Evolutionary conservation across 2,797 vertebrate genomes (phyloP).

Genomic region (Cyclura pinguis): DNA sequence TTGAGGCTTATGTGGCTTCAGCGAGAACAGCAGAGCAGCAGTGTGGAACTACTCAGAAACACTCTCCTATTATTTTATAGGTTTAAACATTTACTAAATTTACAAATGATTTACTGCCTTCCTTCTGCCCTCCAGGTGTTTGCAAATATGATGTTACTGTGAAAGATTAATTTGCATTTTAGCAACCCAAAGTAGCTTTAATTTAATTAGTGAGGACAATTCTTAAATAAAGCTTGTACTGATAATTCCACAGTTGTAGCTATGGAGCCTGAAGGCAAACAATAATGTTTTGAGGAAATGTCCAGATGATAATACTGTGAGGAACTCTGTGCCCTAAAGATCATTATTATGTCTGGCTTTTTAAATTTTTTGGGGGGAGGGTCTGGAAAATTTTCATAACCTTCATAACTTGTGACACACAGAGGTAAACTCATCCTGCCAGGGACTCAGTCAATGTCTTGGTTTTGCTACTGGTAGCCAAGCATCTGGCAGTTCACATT

Average conservation of each 20-base stretch:
- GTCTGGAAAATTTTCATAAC: conserved; percentile 25
- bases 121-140: conserved; percentile 62
- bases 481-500: neutral
- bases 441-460: neutral
- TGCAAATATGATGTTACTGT: conserved; percentile 65
- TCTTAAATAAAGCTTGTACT: conserved; percentile 70
- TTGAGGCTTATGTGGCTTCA: conserved; percentile 36
- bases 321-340: conserved; percentile 42
- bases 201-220: conserved; percentile 74
- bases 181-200: conserved; percentile 66
- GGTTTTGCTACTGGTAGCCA: neutral
- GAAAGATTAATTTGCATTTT: conserved; percentile 73
- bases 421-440: neutral
- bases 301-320: conserved; percentile 48
- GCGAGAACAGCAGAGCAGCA: conserved; percentile 24
- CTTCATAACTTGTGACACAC: neutral
- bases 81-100: conserved; percentile 69
- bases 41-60: conserved; percentile 54
- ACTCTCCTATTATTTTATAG: conserved; percentile 61
- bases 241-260: conserved; percentile 60
- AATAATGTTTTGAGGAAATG: neutral
- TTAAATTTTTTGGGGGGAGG: neutral
- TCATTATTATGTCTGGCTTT: conserved; percentile 44
- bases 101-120: conserved; percentile 63
- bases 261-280: conserved; percentile 60